Conservation (phyloP, 1,140 invertebrate genomes). For the Drosophila asahinai region DNA sequence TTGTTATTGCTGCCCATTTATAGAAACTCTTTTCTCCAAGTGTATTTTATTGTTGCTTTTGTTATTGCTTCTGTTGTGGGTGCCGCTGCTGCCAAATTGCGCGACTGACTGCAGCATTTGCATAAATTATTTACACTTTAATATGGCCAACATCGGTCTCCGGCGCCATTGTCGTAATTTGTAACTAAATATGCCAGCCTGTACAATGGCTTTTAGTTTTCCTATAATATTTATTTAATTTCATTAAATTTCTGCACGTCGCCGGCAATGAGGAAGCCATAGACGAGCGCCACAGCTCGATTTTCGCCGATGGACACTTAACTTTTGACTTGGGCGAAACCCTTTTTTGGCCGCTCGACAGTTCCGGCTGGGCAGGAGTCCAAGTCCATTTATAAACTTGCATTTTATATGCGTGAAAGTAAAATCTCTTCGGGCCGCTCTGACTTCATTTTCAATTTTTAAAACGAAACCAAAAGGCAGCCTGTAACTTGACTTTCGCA, state of each 20-base stretch:
- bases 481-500: slow-evolving; percentile 46
- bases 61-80: slow-evolving; percentile 52
- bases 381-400: slow-evolving; percentile 21
- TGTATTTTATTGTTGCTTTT: slow-evolving; percentile 27
- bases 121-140: slow-evolving; percentile 84
- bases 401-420: slow-evolving; percentile 70
- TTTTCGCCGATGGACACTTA: slow-evolving; percentile 65
- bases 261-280: slow-evolving; percentile 70
- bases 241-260: slow-evolving; percentile 80
- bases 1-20: not conserved
- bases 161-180: slow-evolving; percentile 80
- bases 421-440: slow-evolving; percentile 49
- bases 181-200: slow-evolving; percentile 75
- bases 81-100: slow-evolving; percentile 76
- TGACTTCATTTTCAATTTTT: slow-evolving; percentile 69
- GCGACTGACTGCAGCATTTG: slow-evolving; percentile 74
- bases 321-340: slow-evolving; percentile 54
- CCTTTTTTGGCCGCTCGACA: slow-evolving; percentile 36
- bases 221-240: slow-evolving; percentile 81
- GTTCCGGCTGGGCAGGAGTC: slow-evolving; percentile 26
- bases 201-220: slow-evolving; percentile 38
- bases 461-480: slow-evolving; percentile 46
- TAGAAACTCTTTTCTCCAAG: not conserved
- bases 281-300: slow-evolving; percentile 54
- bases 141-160: slow-evolving; percentile 73